These are phyloP conservation scores for Rhinichthys osculus DNA, from an alignment of 2,797 vertebrate genomes.

Conservation along the genomic window DNA sequence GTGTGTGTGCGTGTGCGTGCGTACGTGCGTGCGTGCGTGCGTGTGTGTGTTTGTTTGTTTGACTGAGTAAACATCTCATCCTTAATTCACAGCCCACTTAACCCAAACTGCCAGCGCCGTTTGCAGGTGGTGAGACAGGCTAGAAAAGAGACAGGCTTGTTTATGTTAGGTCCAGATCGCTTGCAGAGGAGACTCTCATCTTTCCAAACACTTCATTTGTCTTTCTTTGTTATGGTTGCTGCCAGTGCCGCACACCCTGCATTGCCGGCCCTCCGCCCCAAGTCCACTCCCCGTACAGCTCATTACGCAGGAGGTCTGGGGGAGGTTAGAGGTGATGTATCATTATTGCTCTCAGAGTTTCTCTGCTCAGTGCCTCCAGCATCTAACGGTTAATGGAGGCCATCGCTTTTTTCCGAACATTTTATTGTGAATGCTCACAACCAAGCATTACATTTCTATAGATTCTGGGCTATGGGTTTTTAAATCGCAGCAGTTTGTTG, in stretches of 20 bases:
- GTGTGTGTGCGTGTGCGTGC: too few relatives aligned
- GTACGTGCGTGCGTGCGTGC: too few relatives aligned
- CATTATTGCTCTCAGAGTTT: slow-evolving; percentile 58
- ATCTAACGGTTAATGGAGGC: slow-evolving; percentile 49
- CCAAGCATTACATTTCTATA: neutral
- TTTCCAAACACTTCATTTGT: slow-evolving; percentile 64
- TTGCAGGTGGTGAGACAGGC: slow-evolving; percentile 58
- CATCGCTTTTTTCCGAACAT: slow-evolving; percentile 45
- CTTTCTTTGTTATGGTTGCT: slow-evolving; percentile 57
- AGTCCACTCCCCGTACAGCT: slow-evolving; percentile 65
- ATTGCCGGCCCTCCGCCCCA: slow-evolving; percentile 24
- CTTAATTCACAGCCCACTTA: slow-evolving; percentile 61
- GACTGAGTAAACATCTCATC: slow-evolving; percentile 61
- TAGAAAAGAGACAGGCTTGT: slow-evolving; percentile 59
- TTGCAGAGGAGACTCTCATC: slow-evolving; percentile 55
- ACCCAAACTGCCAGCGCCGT: slow-evolving; percentile 50
- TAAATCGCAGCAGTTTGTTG: slow-evolving; percentile 7
- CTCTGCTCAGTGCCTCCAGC: slow-evolving; percentile 42
- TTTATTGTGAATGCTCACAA: slow-evolving; percentile 41
- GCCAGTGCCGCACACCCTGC: slow-evolving; percentile 33
- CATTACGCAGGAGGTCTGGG: slow-evolving; percentile 76
- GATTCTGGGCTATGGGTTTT: slow-evolving; percentile 5
- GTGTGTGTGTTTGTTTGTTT: slow-evolving; percentile 45
- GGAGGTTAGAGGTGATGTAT: slow-evolving; percentile 64
- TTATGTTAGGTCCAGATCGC: slow-evolving; percentile 55